Conservation (phyloP, 2,797 vertebrate genomes). For the Cuculus canorus region DNA sequence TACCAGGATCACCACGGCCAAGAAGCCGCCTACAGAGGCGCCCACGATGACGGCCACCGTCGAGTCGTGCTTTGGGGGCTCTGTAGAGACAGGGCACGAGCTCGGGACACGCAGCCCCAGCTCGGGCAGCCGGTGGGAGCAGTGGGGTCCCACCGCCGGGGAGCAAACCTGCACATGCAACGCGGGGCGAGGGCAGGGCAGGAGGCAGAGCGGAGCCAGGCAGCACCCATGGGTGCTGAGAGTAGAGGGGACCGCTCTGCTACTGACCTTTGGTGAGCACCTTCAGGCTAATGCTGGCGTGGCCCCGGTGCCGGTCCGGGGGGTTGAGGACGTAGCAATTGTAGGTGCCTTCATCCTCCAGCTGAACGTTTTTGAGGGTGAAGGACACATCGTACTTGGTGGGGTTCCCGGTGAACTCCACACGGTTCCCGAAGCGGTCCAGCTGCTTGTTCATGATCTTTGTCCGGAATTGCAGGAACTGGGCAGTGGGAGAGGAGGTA, state of each 20-base stretch:
- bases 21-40: slow-evolving; percentile 91
- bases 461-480: slow-evolving; percentile 92
- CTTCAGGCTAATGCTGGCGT: slow-evolving; percentile 82
- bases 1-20: slow-evolving; percentile 93
- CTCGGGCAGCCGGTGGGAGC: background rate
- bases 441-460: slow-evolving; percentile 84
- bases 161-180: background rate
- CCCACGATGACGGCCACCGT: slow-evolving; percentile 94
- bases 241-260: background rate
- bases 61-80: slow-evolving; percentile 91
- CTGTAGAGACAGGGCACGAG: slow-evolving; percentile 49
- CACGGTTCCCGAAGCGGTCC: slow-evolving; percentile 87
- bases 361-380: slow-evolving; percentile 88
- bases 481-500: background rate
- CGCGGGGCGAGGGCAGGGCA: background rate
- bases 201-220: background rate
- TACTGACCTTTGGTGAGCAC: slow-evolving; percentile 91
- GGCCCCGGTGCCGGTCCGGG: slow-evolving; percentile 89
- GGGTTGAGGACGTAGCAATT: slow-evolving; percentile 93
- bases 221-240: background rate
- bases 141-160: accelerated
- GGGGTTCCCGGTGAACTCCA: slow-evolving; percentile 91
- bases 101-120: background rate
- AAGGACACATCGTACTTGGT: slow-evolving; percentile 92
- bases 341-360: slow-evolving; percentile 88